Evolutionary conservation across 1,140 invertebrate species (phyloP).

Genomic region (Bombus haemorrhoidalis): DNA sequence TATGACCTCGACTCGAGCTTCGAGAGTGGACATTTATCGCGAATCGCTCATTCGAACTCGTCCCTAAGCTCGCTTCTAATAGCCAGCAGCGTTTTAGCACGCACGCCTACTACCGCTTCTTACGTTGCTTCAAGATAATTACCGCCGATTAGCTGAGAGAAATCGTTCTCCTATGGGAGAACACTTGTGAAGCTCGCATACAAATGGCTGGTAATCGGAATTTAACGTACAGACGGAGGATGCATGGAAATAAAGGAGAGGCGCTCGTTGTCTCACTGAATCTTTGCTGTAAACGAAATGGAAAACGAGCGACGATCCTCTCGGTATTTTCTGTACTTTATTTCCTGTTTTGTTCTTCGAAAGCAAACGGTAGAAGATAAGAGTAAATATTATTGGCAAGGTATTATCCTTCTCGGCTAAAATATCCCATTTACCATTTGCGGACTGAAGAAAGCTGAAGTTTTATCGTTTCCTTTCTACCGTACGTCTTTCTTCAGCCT

Average conservation of each 20-base stretch:
- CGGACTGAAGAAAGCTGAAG: background rate
- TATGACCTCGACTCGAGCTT: background rate
- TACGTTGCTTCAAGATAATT: conserved; percentile 11
- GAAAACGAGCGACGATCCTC: background rate
- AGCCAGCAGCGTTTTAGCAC: background rate
- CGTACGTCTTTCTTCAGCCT: too few species aligned
- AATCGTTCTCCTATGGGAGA: conserved; percentile 8
- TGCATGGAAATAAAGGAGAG: background rate
- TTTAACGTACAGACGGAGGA: background rate
- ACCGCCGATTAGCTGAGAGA: conserved; percentile 12
- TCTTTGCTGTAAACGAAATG: background rate
- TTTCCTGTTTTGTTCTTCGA: background rate
- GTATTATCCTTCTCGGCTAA: background rate
- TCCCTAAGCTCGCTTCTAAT: background rate
- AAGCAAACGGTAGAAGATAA: background rate
- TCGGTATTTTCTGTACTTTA: background rate
- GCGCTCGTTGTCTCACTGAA: background rate
- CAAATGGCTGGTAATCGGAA: background rate
- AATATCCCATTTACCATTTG: background rate
- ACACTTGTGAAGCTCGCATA: background rate
- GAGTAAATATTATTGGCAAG: background rate
- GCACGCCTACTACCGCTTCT: background rate
- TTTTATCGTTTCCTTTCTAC: background rate
- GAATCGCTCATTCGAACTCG: background rate
- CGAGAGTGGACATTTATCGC: conserved; percentile 14